Percentiles rank a stretch among this genome's conserved stretches.
These are phyloP conservation scores for Pachyuromys duprasi DNA, from an alignment of 2,797 vertebrate genomes.

Conservation along the genomic window DNA sequence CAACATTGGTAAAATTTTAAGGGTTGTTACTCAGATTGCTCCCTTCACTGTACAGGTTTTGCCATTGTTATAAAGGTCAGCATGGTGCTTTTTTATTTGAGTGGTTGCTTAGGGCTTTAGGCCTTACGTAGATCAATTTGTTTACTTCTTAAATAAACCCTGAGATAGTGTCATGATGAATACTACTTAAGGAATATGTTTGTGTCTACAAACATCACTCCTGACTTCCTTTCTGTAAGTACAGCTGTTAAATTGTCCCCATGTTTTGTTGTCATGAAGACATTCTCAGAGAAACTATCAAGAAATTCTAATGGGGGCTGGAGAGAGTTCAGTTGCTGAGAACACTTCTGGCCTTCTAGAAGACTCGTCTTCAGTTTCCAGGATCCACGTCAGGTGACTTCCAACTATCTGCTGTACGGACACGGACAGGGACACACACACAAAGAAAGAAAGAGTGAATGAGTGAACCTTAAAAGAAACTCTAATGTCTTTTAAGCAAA, in stretches of 20 bases:
- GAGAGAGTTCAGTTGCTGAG: too few relatives aligned
- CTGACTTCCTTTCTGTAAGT: not conserved
- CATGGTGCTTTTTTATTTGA: not conserved
- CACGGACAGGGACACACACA: not conserved
- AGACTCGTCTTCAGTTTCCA: not conserved
- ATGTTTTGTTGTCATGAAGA: slow-evolving; percentile 27
- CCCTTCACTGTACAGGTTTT: not conserved
- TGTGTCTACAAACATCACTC: not conserved
- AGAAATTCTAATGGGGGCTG: not conserved
- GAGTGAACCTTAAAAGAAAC: not conserved
- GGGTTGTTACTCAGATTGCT: not conserved
- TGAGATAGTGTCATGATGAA: not conserved
- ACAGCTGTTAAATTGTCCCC: not conserved
- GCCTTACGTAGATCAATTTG: not conserved
- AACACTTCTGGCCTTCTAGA: not conserved
- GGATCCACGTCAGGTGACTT: not conserved
- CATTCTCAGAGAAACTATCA: not conserved
- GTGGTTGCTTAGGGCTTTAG: not conserved
- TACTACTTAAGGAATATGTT: not conserved
- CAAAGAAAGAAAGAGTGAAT: not conserved
- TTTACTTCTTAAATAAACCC: not conserved
- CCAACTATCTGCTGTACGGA: not conserved
- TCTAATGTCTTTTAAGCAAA: not conserved
- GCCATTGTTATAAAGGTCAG: not conserved
- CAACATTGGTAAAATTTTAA: not conserved